phyloP scores from a whole-genome alignment of 2,113 vertebrate genomes.

The Taxidea taxus region DNA sequence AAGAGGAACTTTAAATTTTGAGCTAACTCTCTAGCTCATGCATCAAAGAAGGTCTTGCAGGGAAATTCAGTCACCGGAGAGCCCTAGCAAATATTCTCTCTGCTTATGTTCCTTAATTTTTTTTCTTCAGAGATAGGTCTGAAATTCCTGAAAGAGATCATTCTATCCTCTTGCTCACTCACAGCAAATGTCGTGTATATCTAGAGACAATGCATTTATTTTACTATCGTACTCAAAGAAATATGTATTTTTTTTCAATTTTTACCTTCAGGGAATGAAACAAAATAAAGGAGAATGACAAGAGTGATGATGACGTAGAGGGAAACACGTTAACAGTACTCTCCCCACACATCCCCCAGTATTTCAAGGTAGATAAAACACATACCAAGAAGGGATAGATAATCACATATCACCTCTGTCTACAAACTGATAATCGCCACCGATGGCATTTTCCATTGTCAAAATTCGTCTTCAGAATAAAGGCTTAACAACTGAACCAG shows the following conservation, averaged over 20 bases:
- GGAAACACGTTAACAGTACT: neutral
- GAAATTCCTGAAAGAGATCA: conserved; percentile 11
- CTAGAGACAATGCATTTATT: neutral
- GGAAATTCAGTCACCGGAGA: neutral
- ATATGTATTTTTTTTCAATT: neutral
- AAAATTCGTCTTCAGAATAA: conserved; percentile 25
- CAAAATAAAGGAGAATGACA: neutral
- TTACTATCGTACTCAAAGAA: neutral
- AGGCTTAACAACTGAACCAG: neutral
- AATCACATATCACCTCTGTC: neutral
- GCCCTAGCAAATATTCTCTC: neutral
- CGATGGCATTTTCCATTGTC: neutral
- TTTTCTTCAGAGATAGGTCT: neutral
- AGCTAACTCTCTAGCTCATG: neutral
- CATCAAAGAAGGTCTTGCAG: neutral
- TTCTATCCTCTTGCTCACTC: neutral
- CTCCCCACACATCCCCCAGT: neutral
- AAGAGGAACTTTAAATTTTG: neutral
- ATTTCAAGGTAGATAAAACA: neutral
- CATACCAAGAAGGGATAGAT: neutral
- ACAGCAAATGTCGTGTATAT: neutral
- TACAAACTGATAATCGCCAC: neutral
- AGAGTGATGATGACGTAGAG: neutral
- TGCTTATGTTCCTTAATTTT: neutral
- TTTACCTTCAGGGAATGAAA: neutral